Base-by-base conservation (phyloP, 1,140 invertebrate genomes). In the Lysiphlebus fabarum region DNA sequence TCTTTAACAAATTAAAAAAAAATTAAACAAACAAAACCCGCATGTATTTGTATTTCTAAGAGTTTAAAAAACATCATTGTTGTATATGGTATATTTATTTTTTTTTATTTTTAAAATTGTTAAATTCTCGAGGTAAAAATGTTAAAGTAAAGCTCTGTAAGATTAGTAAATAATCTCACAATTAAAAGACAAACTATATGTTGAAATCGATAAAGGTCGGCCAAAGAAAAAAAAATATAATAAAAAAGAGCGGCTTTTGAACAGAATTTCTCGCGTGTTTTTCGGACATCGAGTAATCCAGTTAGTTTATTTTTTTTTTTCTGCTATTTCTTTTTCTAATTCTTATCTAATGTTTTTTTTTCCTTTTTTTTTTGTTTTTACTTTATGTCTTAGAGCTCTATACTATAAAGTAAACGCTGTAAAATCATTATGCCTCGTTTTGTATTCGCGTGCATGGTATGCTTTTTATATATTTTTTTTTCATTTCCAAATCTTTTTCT, bases 161-260 rank as follows among this genome's bases (percentile, higher is more conserved):
- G 53, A 55, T 60, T 49, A 60, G 58, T 60, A 60, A 60, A 49
- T 60, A 60, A 60, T 60, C 58, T 53, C 17, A 47, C 45, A 60
- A 55, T 60, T 60, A 60, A 60, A 55, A 40, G 36, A 55, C 33
- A 37, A n/a, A 55, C 38, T 33, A 51, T 40, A n/a, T 36, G 17
- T 49, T 17, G 33, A 26, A 50, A 60, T 60, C 58, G 53, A 60
- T 56, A 55, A 45, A 26, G 12, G 14, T 36, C 33, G 48, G 33
- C 47, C 2, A 2, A 48, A 2, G 1, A 3, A 17, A 17, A 17
- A 17, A 17, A 17, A 17, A 17, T 1, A 17, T 1, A 17, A 17
- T 1, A 17, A 54, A 59, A 59, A 1, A 33, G 3, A 48, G 47
- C 17, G 7, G 17, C 7, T 48, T 33, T 17, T 49, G 48, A 49